Evolutionary conservation across 2,888 invertebrate species (phyloP).

Genomic region (Galerucella pusilla): DNA sequence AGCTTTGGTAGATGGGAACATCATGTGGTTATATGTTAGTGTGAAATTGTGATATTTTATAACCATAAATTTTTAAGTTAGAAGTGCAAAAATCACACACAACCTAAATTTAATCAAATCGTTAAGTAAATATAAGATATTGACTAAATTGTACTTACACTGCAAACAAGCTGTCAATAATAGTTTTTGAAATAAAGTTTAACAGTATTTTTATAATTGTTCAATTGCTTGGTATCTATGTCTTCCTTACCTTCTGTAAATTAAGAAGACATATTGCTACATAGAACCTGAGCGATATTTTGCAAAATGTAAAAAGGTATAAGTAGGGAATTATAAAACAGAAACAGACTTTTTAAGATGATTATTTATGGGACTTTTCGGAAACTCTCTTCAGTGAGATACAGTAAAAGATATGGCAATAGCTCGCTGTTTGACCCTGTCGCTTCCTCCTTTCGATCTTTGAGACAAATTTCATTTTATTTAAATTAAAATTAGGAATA

Average conservation of each 20-base stretch:
- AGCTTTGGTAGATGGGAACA: constrained; percentile 38
- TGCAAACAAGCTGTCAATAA: neutral
- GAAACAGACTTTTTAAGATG: neutral
- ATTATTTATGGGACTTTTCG: neutral
- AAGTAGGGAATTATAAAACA: neutral
- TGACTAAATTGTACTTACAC: neutral
- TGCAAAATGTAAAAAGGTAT: neutral
- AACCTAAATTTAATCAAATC: neutral
- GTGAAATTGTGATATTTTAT: constrained; percentile 5
- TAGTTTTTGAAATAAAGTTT: neutral
- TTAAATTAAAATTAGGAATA: too few species aligned
- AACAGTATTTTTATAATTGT: neutral
- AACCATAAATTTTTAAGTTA: neutral
- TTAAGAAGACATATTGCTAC: too few species aligned
- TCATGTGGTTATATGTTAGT: constrained; percentile 22
- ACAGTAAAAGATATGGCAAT: too few species aligned
- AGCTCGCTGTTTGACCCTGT: too few species aligned
- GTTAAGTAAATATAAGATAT: constrained; percentile 4
- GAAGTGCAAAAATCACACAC: constrained; percentile 2
- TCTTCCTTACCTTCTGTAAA: too few species aligned
- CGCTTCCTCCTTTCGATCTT: too few species aligned
- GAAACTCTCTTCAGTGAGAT: too few species aligned
- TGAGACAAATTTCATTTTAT: too few species aligned
- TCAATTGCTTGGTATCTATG: too few species aligned
- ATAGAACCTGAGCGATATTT: neutral